Evolutionary conservation across 1,140 invertebrate genomes (phyloP).

Genomic region (Pogonus chalceus): DNA sequence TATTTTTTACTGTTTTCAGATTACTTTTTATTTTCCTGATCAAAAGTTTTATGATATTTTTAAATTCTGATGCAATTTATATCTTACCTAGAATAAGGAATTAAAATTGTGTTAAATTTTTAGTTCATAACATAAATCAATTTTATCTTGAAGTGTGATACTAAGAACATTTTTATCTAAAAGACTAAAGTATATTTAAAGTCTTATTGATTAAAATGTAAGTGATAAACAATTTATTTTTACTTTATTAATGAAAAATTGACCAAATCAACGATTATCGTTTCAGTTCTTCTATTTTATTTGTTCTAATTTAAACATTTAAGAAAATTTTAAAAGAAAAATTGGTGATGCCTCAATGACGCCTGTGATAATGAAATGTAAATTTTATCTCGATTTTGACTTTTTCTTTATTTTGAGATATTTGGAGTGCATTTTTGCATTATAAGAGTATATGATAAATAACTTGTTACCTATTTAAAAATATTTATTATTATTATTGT

Average conservation of each 20-base stretch:
- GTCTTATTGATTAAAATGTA: neutral
- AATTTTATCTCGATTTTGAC: neutral
- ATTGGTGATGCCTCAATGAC: slow-evolving; percentile 4
- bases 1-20: too few species aligned
- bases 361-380: slow-evolving; percentile 4
- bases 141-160: neutral
- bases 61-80: too few species aligned
- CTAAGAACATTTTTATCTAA: neutral
- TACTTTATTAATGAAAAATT: neutral
- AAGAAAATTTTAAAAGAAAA: neutral
- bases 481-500: too few species aligned
- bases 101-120: too few species aligned
- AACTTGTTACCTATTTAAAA: too few species aligned
- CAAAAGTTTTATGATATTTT: too few species aligned
- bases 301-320: neutral
- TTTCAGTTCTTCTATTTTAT: neutral
- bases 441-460: neutral
- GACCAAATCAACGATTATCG: slow-evolving; percentile 4
- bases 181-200: neutral
- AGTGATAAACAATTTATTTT: slow-evolving; percentile 1
- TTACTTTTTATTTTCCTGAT: too few species aligned
- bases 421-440: neutral
- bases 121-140: too few species aligned
- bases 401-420: neutral
- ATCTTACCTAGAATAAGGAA: too few species aligned